Percentiles rank a stretch among this genome's conserved stretches.
Evolutionary conservation across 2,113 vertebrate genomes (phyloP).

Genomic region (Myiopsitta monachus): DNA sequence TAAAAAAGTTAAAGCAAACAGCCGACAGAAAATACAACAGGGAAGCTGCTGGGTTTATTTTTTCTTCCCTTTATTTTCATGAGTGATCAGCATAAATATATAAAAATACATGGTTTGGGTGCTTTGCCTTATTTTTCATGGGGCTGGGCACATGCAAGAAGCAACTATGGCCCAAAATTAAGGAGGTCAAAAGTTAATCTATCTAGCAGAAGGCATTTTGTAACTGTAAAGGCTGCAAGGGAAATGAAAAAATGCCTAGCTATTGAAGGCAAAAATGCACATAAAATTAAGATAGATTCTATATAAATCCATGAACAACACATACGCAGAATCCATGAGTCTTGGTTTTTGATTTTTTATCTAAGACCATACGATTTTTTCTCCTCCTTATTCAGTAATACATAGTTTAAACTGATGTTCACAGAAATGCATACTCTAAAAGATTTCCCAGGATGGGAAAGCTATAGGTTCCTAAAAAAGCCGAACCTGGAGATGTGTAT

Average conservation of each 20-base stretch:
- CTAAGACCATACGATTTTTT: not conserved
- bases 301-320: not conserved
- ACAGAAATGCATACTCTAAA: not conserved
- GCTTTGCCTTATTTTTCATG: not conserved
- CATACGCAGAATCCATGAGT: not conserved
- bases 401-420: not conserved
- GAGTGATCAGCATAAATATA: not conserved
- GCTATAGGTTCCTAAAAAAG: not conserved
- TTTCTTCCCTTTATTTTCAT: not conserved
- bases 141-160: not conserved
- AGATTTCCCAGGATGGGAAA: not conserved
- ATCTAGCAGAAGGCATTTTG: not conserved
- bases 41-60: not conserved
- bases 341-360: not conserved
- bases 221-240: not conserved
- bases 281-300: not conserved
- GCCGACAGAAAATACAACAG: not conserved
- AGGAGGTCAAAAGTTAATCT: not conserved
- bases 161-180: not conserved
- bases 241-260: not conserved
- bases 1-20: not conserved
- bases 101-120: not conserved
- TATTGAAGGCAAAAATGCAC: not conserved
- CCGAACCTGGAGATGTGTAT: not conserved
- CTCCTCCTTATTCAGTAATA: not conserved